phyloP scores from a whole-genome alignment of 2,888 invertebrate genomes.

The Drosophila paramelanica region DNA sequence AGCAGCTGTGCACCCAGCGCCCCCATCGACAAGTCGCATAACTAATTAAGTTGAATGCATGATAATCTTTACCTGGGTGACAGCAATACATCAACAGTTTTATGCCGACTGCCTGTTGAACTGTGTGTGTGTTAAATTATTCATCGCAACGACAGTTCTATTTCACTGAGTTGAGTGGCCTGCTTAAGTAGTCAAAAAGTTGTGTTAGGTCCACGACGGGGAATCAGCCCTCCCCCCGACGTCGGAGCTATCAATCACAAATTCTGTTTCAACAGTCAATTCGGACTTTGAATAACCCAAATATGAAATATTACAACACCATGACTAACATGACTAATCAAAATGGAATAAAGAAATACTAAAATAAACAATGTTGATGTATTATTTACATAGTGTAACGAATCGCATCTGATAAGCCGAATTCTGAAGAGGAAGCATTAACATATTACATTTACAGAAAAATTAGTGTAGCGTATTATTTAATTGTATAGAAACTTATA shows the following conservation, averaged over 20 bases:
- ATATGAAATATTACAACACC: conserved; percentile 17
- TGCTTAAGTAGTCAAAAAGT: conserved; percentile 25
- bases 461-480: too few relatives aligned
- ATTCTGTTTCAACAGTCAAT: background rate
- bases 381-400: background rate
- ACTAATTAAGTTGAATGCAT: conserved; percentile 61
- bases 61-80: conserved; percentile 45
- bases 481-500: too few relatives aligned
- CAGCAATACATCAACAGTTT: conserved; percentile 24
- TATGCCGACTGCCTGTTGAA: conserved; percentile 28
- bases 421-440: background rate
- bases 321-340: conserved; percentile 39
- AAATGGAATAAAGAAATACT: background rate
- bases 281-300: conserved; percentile 14
- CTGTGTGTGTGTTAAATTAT: conserved; percentile 49
- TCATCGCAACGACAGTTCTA: conserved; percentile 35
- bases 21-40: conserved; percentile 39
- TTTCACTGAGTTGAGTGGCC: background rate
- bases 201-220: conserved; percentile 8
- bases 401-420: conserved; percentile 37
- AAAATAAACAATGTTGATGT: background rate
- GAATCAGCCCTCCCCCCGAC: background rate
- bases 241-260: conserved; percentile 4
- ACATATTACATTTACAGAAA: too few relatives aligned
- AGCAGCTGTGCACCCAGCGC: conserved; percentile 32